A percentile compares a stretch with the other conserved stretches of the same genome.
These are phyloP conservation scores for Sericinus montela DNA, from an alignment of 2,888 invertebrate species.

Conservation along the genomic window DNA sequence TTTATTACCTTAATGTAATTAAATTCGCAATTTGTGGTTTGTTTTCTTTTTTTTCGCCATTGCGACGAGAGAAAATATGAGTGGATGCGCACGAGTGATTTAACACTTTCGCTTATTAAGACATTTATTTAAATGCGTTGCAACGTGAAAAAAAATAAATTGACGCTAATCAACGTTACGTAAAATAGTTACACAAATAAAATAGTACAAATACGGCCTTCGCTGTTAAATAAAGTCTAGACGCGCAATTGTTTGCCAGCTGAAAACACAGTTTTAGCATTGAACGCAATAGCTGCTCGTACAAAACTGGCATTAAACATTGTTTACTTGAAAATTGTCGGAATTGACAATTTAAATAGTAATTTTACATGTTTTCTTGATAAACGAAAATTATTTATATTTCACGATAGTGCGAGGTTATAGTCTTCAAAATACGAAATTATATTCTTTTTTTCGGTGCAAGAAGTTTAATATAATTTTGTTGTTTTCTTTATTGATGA, in stretches of 20 bases:
- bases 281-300: not conserved
- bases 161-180: slow-evolving; percentile 20
- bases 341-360: too few species aligned
- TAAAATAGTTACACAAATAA: slow-evolving; percentile 12
- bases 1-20: not conserved
- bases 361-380: too few species aligned
- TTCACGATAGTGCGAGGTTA: too few species aligned
- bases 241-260: slow-evolving; percentile 37
- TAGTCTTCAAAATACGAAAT: too few species aligned
- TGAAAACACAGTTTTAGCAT: slow-evolving; percentile 23
- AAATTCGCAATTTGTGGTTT: not conserved
- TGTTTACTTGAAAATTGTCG: not conserved
- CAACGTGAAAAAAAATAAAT: slow-evolving; percentile 7
- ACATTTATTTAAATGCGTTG: slow-evolving; percentile 21
- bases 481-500: too few species aligned
- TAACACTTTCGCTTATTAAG: slow-evolving; percentile 55
- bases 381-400: too few species aligned
- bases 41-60: slow-evolving; percentile 4
- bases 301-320: not conserved
- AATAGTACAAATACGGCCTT: slow-evolving; percentile 35
- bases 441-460: too few species aligned
- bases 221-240: slow-evolving; percentile 27
- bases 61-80: slow-evolving; percentile 25
- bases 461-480: not conserved
- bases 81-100: slow-evolving; percentile 63